Percentiles rank a stretch among this genome's conserved stretches.
Conservation (phyloP, 2,113 vertebrate genomes). For the Festucalex cinctus region DNA sequence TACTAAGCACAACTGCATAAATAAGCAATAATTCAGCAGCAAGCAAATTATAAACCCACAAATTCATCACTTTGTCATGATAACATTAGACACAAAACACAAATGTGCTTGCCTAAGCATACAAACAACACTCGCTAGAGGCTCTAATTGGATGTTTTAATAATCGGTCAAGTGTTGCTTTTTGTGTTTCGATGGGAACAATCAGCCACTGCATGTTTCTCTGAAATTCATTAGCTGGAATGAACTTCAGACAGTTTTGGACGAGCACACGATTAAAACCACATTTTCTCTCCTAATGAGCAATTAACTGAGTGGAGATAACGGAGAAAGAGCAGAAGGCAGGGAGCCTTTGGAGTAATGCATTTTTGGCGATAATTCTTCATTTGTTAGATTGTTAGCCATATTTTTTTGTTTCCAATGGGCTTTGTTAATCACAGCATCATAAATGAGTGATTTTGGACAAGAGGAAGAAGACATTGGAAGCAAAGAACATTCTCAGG, state of each 20-base stretch:
- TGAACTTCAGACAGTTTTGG: constrained; percentile 52
- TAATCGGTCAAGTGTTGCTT: constrained; percentile 26
- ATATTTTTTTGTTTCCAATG: constrained; percentile 1
- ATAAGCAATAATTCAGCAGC: constrained; percentile 2
- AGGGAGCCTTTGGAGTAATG: constrained; percentile 9
- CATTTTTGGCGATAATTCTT: constrained; percentile 24
- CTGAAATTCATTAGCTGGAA: constrained; percentile 52
- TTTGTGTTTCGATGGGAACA: constrained; percentile 25
- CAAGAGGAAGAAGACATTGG: constrained; percentile 1
- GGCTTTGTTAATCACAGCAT: constrained; percentile 14
- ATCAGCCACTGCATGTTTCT: constrained; percentile 24
- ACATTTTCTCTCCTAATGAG: constrained; percentile 55
- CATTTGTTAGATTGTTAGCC: constrained; percentile 30
- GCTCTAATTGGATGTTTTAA: constrained; percentile 24
- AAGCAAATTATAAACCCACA: constrained; percentile 28
- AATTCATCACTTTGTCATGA: constrained; percentile 21
- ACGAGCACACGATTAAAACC: constrained; percentile 52
- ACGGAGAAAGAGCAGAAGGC: constrained; percentile 31
- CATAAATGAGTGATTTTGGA: constrained; percentile 24
- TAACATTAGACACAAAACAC: constrained; percentile 1
- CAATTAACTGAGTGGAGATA: constrained; percentile 55
- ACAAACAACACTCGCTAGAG: constrained; percentile 23
- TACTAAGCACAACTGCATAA: constrained; percentile 13
- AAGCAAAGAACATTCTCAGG: not conserved
- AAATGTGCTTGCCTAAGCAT: constrained; percentile 7